Evolutionary conservation across 2,113 vertebrate species (phyloP).

Genomic region (Phylloscopus trochilus): DNA sequence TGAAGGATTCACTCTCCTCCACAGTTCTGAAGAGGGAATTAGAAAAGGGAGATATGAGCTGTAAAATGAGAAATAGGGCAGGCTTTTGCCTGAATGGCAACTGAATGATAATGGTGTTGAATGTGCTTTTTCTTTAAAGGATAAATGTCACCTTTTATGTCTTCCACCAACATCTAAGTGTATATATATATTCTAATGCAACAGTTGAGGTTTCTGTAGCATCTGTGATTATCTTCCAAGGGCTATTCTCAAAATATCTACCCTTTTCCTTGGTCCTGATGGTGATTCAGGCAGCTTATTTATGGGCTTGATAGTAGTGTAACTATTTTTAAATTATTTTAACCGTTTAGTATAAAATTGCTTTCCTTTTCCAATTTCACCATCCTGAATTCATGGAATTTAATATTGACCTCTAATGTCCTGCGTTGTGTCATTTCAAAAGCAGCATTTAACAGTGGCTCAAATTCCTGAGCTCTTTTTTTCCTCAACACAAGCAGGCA

Average conservation of each 20-base stretch:
- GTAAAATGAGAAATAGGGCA: not conserved
- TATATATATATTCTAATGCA: not conserved
- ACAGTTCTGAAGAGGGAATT: not conserved
- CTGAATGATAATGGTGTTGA: not conserved
- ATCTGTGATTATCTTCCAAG: not conserved
- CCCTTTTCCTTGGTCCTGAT: not conserved
- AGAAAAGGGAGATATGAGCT: fast-evolving
- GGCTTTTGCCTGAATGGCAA: not conserved
- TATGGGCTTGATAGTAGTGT: not conserved
- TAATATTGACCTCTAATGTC: not conserved
- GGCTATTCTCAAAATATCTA: not conserved
- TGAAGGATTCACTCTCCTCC: not conserved
- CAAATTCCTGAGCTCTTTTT: not conserved
- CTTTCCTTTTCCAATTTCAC: not conserved
- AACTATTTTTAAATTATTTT: not conserved
- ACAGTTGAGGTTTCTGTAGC: not conserved
- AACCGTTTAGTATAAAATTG: not conserved
- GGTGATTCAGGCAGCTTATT: not conserved
- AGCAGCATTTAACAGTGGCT: not conserved
- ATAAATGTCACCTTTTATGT: not conserved
- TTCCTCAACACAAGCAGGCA: not conserved
- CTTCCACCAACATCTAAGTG: not conserved
- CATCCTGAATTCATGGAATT: not conserved
- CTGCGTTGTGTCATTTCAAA: not conserved
- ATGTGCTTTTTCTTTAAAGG: not conserved